These are phyloP conservation scores for Perca schrenkii DNA, from an alignment of 2,113 vertebrate species.

Conservation along the genomic window DNA sequence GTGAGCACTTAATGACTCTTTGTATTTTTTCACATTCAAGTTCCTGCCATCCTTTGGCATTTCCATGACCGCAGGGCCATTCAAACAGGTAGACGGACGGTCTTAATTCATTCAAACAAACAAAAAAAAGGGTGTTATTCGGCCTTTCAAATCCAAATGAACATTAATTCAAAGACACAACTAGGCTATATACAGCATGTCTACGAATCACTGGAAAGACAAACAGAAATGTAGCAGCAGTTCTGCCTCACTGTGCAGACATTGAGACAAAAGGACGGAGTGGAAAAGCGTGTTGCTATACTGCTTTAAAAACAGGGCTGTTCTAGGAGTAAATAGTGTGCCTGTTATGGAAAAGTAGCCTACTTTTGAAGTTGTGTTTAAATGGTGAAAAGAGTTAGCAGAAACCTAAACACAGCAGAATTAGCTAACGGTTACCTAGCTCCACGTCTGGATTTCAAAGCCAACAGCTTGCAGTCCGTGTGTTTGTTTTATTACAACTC, in stretches of 20 bases:
- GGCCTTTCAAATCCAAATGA: not conserved
- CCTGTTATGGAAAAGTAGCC: constrained; percentile 7
- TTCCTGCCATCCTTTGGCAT: constrained; percentile 17
- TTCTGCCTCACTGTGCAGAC: constrained; percentile 26
- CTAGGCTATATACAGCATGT: not conserved
- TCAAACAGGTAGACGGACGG: not conserved
- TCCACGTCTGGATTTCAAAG: constrained; percentile 30
- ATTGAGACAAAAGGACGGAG: constrained; percentile 50
- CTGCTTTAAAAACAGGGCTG: constrained; percentile 14
- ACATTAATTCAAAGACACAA: not conserved
- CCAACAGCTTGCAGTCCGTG: constrained; percentile 40
- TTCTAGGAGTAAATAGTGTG: not conserved
- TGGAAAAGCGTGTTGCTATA: constrained; percentile 41
- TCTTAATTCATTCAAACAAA: not conserved
- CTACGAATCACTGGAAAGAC: constrained; percentile 22
- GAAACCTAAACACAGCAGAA: constrained; percentile 32
- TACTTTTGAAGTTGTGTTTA: constrained; percentile 54
- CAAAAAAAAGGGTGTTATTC: not conserved
- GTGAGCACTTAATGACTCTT: constrained; percentile 55
- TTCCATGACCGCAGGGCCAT: constrained; percentile 4
- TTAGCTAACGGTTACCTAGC: constrained; percentile 26
- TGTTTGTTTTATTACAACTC: constrained; percentile 22
- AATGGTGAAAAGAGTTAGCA: constrained; percentile 23
- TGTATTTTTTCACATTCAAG: not conserved
- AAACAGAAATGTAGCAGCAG: constrained; percentile 24